Evolutionary conservation across 2,113 vertebrate species (phyloP).

Genomic region (Nibea coibor): DNA sequence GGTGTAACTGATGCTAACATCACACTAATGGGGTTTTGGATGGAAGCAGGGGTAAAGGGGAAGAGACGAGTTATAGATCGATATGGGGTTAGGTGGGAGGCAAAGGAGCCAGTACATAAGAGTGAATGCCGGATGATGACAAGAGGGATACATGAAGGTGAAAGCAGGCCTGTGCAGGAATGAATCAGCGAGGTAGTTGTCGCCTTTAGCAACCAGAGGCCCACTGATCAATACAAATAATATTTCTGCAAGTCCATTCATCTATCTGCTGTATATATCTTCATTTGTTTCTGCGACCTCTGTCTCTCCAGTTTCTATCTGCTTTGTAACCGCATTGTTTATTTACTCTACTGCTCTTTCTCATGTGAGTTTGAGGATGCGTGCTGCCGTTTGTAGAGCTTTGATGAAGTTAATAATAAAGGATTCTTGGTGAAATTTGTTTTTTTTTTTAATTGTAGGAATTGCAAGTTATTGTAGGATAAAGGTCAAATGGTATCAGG

Average conservation of each 20-base stretch:
- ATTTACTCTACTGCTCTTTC: not conserved
- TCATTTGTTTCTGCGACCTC: constrained; percentile 24
- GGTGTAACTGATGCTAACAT: constrained; percentile 49
- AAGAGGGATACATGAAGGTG: constrained; percentile 25
- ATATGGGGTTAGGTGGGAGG: constrained; percentile 33
- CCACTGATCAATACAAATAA: constrained; percentile 52
- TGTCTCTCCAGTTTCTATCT: not conserved
- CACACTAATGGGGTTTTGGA: constrained; percentile 40
- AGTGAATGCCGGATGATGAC: constrained; percentile 34
- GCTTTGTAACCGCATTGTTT: constrained; percentile 7
- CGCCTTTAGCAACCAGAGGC: constrained; percentile 21
- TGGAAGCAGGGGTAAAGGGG: not conserved
- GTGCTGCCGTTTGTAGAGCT: not conserved
- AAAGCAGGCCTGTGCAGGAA: constrained; percentile 14
- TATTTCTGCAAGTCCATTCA: constrained; percentile 43
- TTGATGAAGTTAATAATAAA: constrained; percentile 5
- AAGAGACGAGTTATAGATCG: constrained; percentile 11
- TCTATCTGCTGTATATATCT: constrained; percentile 25
- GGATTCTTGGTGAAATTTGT: not conserved
- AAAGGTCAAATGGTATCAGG: constrained; percentile 31
- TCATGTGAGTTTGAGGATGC: not conserved
- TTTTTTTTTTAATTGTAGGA: not conserved
- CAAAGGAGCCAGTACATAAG: constrained; percentile 27
- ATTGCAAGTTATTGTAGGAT: not conserved
- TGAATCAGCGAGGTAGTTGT: constrained; percentile 42